phyloP scores from a whole-genome alignment of 2,113 vertebrate genomes.

The Apistogramma diplotaenia region DNA sequence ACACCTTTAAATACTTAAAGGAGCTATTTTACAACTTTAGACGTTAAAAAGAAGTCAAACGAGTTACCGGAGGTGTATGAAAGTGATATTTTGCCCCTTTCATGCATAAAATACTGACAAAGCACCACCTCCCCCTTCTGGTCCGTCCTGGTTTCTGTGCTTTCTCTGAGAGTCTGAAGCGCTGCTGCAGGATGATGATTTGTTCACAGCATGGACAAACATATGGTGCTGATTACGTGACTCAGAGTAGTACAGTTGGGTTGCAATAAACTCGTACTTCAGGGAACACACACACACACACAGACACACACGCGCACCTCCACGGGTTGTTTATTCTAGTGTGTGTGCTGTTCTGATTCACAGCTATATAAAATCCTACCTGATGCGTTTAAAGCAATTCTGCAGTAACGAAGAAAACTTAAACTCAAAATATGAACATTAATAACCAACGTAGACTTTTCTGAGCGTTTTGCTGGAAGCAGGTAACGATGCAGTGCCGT shows the following conservation, averaged over 20 bases:
- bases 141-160: not conserved
- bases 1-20: not conserved
- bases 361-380: not conserved
- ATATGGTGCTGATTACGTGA: slow-evolving; percentile 44
- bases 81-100: not conserved
- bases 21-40: not conserved
- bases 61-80: accelerated
- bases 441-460: not conserved
- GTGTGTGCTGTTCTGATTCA: not conserved
- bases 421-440: not conserved
- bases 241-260: slow-evolving; percentile 12
- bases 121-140: not conserved
- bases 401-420: not conserved
- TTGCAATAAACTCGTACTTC: slow-evolving; percentile 4
- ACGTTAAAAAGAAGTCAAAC: not conserved
- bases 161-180: not conserved
- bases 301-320: not conserved
- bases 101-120: not conserved
- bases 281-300: not conserved
- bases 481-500: not conserved
- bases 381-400: not conserved
- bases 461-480: not conserved
- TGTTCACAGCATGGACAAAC: slow-evolving; percentile 32
- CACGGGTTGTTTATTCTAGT: not conserved
- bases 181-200: not conserved